Base-by-base conservation (phyloP, 2,797 vertebrate species). In the Leptatherina wallacei region DNA sequence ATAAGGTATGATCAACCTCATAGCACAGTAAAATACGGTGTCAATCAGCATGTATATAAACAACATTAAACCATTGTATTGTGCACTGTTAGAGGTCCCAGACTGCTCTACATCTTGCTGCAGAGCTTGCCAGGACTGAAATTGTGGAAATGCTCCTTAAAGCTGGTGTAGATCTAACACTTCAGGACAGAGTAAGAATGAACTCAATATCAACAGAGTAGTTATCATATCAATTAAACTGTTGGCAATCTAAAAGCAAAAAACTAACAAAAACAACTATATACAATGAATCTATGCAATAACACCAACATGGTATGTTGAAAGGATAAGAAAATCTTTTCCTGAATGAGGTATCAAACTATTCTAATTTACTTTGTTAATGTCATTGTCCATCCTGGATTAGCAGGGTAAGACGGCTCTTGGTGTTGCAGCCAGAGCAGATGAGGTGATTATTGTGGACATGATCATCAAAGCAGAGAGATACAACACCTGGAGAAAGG, bases 381-480 rank as follows among this genome's bases (percentile, higher is more conserved):
- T 80, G 59, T 72, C 60, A 29, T 47, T 72, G 35, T 40, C 22
- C 33, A 10, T 82, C 70, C 73, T 73, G 40, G 24, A 55, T 58
- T 78, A 99, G 97, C 95, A 96, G 84, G 94, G 94, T 57, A 98
- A 96, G 93, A 96, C 95, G 1, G 92, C 94, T 24, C 89, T 99
- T 78, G 95, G 91, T 18, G 88, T 95, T 64, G 97, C 97, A 60
- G 94, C 95, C 68, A 95, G 97, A 81, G 97, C 95, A 40, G 93
- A 94, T 52, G 92, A 95, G 30, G 91, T 95, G 69, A 94, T 97
- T 42, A 80, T 96, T 56, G 95, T 96, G 79, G 97, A 97, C 83
- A 98, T 97, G 97, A 96, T 99, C 78, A 96, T 98, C 86, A 98
- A 99, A 95, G 97, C 97, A 36, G 94, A 98, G 88, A 91, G 96